Evolutionary conservation across 2,888 invertebrate species (phyloP), one percentile per base, ranked within the genome.

Genomic region (Patella pellucida): DNA sequence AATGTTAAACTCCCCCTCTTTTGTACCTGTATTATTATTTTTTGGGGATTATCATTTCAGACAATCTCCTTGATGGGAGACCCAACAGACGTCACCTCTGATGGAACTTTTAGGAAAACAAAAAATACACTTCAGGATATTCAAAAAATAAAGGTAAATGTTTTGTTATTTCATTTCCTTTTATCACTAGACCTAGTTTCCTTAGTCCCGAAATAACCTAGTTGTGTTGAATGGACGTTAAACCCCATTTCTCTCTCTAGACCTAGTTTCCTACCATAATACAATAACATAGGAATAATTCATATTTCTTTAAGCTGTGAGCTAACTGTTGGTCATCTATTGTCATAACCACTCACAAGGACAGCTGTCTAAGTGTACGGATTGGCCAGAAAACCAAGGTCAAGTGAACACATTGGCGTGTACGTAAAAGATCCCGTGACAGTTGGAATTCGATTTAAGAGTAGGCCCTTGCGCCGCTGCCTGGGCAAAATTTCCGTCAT

Each of bases 81-180:
- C 5, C 72, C 76, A 41, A 72, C 73, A 41, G 77, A 78, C 41
- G 72, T 74, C 1, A 71, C 72, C 23, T 71, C 70, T n/a, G 74
- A 76, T 14, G 70, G 74, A 27, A 76, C 73, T 14, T 69, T 74
- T 16, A 52, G 62, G 14, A 73, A 75, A 41, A 84, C 83, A 16
- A 84, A 83, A 76, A 82, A 79, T 14, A 78, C 82, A 1, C 73
- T 86, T 56, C 80, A 82, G 51, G 86, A 86, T 71, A 81, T 86
- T 67, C 86, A 86, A 77, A 86, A 86, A 77, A 73, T 86, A 19
- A 82, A 83, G 79, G 86, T 85, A 76, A 71, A 80, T 68, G 14
- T 56, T 27, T 69, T 2, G 14, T 19, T 1, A 50, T 15, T 56
- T 56, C 9, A 9, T 16, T 16, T 56, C 0, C 5, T 56, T 16